These are phyloP conservation scores for Digitonthophagus gazella DNA, from an alignment of 2,888 invertebrate species.

Conservation along the genomic window DNA sequence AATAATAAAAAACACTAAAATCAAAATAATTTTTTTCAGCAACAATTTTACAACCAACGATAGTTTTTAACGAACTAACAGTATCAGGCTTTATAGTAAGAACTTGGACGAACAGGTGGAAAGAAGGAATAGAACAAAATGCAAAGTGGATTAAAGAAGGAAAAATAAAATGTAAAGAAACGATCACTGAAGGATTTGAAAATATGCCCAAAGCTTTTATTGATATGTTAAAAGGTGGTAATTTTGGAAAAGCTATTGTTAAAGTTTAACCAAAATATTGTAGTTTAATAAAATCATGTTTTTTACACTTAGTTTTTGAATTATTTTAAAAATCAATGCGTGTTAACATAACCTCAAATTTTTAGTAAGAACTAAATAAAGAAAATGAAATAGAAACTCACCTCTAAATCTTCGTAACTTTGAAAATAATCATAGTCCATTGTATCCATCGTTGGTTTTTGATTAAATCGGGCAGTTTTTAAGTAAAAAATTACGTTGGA, in stretches of 20 bases:
- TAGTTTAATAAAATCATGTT: not conserved
- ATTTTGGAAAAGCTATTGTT: constrained; percentile 70
- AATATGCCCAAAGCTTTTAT: constrained; percentile 70
- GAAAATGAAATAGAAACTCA: too few relatives aligned
- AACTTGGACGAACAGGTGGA: constrained; percentile 59
- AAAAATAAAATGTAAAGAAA: constrained; percentile 67
- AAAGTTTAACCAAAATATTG: constrained; percentile 47
- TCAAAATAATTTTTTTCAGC: constrained; percentile 37
- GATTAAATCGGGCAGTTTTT: not conserved
- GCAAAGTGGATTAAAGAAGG: constrained; percentile 62
- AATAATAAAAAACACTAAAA: not conserved
- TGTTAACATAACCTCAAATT: constrained; percentile 26
- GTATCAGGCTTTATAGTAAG: constrained; percentile 62
- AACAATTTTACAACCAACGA: constrained; percentile 55
- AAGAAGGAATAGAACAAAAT: constrained; percentile 64
- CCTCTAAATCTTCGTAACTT: constrained; percentile 75
- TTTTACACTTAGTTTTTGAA: not conserved
- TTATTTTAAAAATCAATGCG: constrained; percentile 14
- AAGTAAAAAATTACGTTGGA: too few relatives aligned
- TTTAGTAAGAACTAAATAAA: constrained; percentile 3
- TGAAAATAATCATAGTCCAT: constrained; percentile 59
- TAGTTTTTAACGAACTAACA: constrained; percentile 59
- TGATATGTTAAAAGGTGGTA: constrained; percentile 62
- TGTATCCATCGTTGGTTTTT: constrained; percentile 28
- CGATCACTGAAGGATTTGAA: constrained; percentile 68